A percentile compares a stretch with the other conserved stretches of the same genome.
Evolutionary conservation across 2,888 invertebrate species (phyloP).

Genomic region (Eledone cirrhosa): DNA sequence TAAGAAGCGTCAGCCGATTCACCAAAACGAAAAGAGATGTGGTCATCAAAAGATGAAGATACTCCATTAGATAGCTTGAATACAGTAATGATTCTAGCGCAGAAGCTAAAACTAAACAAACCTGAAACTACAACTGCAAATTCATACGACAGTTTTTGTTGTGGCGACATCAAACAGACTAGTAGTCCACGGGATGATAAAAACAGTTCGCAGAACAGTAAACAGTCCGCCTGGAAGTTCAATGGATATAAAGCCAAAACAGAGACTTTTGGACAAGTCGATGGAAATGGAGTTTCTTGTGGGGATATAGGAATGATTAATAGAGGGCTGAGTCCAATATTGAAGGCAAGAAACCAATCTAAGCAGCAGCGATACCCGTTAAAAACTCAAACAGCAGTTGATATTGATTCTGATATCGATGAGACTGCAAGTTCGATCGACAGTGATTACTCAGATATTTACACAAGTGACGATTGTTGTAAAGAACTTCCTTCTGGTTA

Average conservation of each 20-base stretch:
- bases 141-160: neutral
- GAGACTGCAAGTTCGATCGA: constrained; percentile 8
- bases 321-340: neutral
- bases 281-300: neutral
- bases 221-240: neutral
- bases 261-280: neutral
- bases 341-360: neutral
- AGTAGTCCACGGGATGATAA: neutral
- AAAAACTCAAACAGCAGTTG: neutral
- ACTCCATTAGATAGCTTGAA: neutral
- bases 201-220: neutral
- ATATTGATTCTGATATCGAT: constrained; percentile 5
- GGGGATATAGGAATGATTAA: neutral
- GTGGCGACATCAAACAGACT: neutral
- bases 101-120: constrained; percentile 7
- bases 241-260: neutral
- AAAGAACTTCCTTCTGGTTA: too few relatives aligned
- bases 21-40: neutral
- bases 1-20: too few relatives aligned
- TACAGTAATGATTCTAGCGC: constrained; percentile 21
- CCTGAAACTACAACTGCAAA: neutral
- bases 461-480: neutral
- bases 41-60: constrained; percentile 7
- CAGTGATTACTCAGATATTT: neutral
- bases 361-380: neutral